Conservation (phyloP, 2,888 invertebrate species). For the Sarcophaga subvicina region DNA sequence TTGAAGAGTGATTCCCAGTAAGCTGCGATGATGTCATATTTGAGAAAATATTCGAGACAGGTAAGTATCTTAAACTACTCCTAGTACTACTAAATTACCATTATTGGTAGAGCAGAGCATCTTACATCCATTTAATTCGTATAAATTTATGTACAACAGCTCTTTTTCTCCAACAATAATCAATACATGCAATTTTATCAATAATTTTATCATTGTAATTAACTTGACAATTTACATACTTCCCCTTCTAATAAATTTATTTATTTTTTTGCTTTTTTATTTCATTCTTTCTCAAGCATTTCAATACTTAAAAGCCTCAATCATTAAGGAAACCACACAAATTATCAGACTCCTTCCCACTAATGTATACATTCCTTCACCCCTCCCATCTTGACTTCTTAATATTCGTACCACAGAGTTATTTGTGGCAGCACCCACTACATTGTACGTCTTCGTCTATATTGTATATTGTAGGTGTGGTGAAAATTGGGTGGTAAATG, state of each 20-base stretch:
- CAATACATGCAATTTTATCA: conserved; percentile 76
- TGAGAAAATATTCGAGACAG: no score
- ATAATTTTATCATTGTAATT: conserved; percentile 79
- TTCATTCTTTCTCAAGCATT: conserved; percentile 32
- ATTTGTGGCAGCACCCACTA: background rate
- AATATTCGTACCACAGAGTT: background rate
- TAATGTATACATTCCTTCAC: background rate
- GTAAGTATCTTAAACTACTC: no score
- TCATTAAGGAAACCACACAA: conserved; percentile 67
- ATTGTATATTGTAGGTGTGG: conserved; percentile 28
- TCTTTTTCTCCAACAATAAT: conserved; percentile 73
- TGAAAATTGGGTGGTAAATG: conserved; percentile 44
- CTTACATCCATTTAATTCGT: no score
- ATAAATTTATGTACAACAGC: no score
- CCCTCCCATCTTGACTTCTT: background rate
- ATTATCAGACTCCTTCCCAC: conserved; percentile 40
- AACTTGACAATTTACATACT: conserved; percentile 69
- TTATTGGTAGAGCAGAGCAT: background rate
- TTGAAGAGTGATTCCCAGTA: no score
- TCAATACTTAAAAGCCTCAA: conserved; percentile 64
- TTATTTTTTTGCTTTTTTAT: background rate
- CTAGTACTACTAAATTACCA: background rate
- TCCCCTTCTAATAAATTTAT: background rate
- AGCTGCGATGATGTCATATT: no score
- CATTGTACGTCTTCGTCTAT: conserved; percentile 32